These are phyloP conservation scores for Anser brachyrhynchus DNA, from an alignment of 2,113 vertebrate genomes.

Conservation along the genomic window DNA sequence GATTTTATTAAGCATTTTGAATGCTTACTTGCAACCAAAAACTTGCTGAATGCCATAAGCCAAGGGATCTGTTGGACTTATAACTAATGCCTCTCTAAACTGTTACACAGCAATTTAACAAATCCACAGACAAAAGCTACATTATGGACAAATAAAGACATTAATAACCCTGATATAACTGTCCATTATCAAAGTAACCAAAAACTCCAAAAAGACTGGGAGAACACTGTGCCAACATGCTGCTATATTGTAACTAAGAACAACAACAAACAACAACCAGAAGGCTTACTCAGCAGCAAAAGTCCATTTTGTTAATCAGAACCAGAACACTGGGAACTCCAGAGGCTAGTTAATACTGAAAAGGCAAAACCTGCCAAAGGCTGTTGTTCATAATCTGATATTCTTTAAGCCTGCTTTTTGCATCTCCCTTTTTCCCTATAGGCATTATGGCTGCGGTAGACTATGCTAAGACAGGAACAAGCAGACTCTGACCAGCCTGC, in stretches of 20 bases:
- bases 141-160: background rate
- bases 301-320: background rate
- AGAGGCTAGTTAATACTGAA: background rate
- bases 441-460: background rate
- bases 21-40: background rate
- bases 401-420: background rate
- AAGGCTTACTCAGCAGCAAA: background rate
- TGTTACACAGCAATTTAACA: background rate
- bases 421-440: background rate
- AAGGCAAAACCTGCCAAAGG: background rate
- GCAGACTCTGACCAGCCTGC: background rate
- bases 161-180: background rate
- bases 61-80: background rate
- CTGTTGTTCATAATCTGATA: background rate
- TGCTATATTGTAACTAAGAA: background rate
- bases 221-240: background rate
- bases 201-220: background rate
- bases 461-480: background rate
- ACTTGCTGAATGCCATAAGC: background rate
- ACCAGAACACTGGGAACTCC: background rate
- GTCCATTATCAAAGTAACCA: background rate
- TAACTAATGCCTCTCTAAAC: background rate
- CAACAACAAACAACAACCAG: background rate
- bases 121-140: constrained; percentile 13
- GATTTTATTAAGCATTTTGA: background rate